Base-by-base conservation (phyloP, 1,140 invertebrate genomes). In the Drosophila watanabei region DNA sequence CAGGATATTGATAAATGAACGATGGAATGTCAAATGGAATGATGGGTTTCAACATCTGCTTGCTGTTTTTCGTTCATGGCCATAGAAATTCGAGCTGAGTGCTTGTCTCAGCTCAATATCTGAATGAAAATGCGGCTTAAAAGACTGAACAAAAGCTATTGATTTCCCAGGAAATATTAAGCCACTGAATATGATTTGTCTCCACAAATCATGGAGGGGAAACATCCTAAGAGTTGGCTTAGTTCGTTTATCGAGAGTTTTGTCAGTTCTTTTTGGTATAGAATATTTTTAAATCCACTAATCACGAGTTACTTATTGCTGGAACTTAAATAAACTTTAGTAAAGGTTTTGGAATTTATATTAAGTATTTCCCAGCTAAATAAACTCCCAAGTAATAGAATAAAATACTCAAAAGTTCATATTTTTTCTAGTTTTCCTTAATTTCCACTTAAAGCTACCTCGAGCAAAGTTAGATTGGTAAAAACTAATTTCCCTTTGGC, bases 401-500 rank as follows among this genome's bases (percentile, higher is more conserved):
- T 45, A 37, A 18, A 16, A 30, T 10, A 46, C 13, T 30, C 3
- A 28, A 37, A 46, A 45, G 20, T 60, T 28, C 5, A 28, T 14
- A 3, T 11, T 33, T 41, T 16, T 58, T 0, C n/a, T 18, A 45
- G 32, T 30, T 8, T 16, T 37, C 14, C 0, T 35, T 45, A 45
- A 30, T 28, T 28, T 16, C 3, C 24, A 45, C 45, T 45, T 18
- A 41, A 57, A 58, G 5, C 33, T 33, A n/a, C 4, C 28, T 41
- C 16, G 2, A 14, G 14, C 45, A 51, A 78, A 72, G 24, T 65
- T 49, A 48, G 62, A 52, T 65, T 43, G 28, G 35, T 28, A 10
- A 61, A 79, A 82, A 62, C 49, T 54, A 75, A 75, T 66, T 75
- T 65, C 56, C 59, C 69, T 58, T 70, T 56, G 63, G 63, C 48